phyloP scores from a whole-genome alignment of 1,140 invertebrate species.

The Hetaerina americana region DNA sequence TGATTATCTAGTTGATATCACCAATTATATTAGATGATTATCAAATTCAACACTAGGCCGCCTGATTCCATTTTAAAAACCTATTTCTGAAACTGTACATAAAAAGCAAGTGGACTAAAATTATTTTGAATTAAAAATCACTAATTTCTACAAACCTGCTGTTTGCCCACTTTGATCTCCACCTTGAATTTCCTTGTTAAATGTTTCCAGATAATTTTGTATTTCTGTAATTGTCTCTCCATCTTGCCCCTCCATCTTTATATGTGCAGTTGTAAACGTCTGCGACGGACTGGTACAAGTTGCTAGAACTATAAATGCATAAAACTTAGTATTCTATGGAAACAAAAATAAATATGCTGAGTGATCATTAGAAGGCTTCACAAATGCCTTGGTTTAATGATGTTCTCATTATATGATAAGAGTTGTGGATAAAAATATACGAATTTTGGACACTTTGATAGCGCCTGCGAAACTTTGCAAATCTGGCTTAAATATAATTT shows the following conservation, averaged over 20 bases:
- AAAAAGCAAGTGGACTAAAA: slow-evolving; percentile 3
- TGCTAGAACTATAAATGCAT: neutral
- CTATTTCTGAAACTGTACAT: slow-evolving; percentile 6
- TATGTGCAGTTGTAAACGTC: slow-evolving; percentile 7
- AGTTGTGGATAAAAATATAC: too few species aligned
- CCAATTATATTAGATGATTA: too few species aligned
- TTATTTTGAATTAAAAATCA: neutral
- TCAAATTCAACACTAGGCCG: neutral
- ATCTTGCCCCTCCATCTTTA: slow-evolving; percentile 28
- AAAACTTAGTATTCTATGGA: neutral
- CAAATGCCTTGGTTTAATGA: too few species aligned
- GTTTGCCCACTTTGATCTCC: slow-evolving; percentile 36
- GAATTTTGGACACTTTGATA: too few species aligned
- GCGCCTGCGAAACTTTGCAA: too few species aligned
- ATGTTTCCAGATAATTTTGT: slow-evolving; percentile 69
- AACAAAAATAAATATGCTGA: too few species aligned
- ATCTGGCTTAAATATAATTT: too few species aligned
- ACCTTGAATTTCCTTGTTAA: slow-evolving; percentile 71
- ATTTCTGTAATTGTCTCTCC: slow-evolving; percentile 55
- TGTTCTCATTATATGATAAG: too few species aligned
- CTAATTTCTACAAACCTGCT: slow-evolving; percentile 34
- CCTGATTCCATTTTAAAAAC: neutral
- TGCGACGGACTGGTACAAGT: neutral
- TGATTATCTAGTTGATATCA: too few species aligned
- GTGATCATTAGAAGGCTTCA: too few species aligned